These are phyloP conservation scores for Athrips mouffetella DNA, from an alignment of 2,888 invertebrate genomes.

Conservation along the genomic window DNA sequence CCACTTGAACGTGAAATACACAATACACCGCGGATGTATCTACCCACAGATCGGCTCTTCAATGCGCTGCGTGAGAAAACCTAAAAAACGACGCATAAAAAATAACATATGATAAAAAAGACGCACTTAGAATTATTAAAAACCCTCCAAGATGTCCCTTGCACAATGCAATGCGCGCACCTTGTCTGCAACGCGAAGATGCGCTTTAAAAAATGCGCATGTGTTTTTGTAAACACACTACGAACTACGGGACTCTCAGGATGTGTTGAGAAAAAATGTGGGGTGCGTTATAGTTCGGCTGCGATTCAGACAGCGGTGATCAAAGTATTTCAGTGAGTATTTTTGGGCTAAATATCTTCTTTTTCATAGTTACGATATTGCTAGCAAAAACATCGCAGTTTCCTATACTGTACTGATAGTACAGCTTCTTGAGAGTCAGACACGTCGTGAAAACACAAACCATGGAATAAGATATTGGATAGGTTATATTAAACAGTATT, in stretches of 20 bases:
- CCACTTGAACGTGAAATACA: slow-evolving; percentile 55
- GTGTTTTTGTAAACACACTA: slow-evolving; percentile 71
- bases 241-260: slow-evolving; percentile 47
- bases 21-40: slow-evolving; percentile 68
- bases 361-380: too few species aligned
- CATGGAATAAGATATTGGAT: too few species aligned
- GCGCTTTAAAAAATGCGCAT: slow-evolving; percentile 75
- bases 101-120: slow-evolving; percentile 3
- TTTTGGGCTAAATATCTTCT: too few species aligned
- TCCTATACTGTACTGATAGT: too few species aligned
- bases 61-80: slow-evolving; percentile 74
- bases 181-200: slow-evolving; percentile 67
- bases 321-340: slow-evolving; percentile 34
- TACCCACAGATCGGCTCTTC: slow-evolving; percentile 73
- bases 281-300: slow-evolving; percentile 38
- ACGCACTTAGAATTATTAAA: slow-evolving; percentile 57
- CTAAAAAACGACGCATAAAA: slow-evolving; percentile 61
- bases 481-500: too few species aligned
- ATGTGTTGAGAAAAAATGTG: slow-evolving; percentile 50
- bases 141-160: slow-evolving; percentile 64
- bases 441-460: too few species aligned
- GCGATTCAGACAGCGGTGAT: slow-evolving; percentile 31
- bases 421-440: too few species aligned
- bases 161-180: slow-evolving; percentile 61
- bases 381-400: too few species aligned